Evolutionary conservation across 2,113 vertebrate species (phyloP), one percentile per base, ranked within the genome.

Genomic region (Strix uralensis): DNA sequence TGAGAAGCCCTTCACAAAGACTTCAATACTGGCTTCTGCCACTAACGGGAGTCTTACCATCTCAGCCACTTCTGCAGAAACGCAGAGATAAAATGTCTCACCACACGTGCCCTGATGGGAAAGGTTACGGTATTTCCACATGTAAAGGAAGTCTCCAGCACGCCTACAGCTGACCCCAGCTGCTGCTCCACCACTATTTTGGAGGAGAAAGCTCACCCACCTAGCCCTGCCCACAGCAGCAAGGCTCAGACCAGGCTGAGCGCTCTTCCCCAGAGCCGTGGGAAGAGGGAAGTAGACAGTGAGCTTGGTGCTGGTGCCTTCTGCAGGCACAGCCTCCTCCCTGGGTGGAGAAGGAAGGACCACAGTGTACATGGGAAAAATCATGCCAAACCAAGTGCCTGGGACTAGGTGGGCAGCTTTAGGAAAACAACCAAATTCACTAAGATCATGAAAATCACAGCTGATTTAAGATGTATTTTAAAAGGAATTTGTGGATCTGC

Each of bases 371-470:
- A 74, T 6, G 8, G 13, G 30, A 72, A 69, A 85, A 92, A 73
- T 32, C 18, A 70, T 21, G 59, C 42, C 61, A 90, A 81, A 74
- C 15, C 40, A 91, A 86, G 70, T 73, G 58, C 30, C 27, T 63
- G 61, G 11, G 59, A 63, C 38, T 67, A 30, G 4, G 22, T 20
- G 16, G 40, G 54, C 34, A 54, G 36, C 55, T 90, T 63, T 22
- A 92, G 87, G 89, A 92, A 91, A 66, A 57, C 27, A 93, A 75
- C 8, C 46, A 51, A 58, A 57, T 90, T 95, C 57, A 93, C 47
- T 52, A 34, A 69, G 6, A 77, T 21, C 3, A 73, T 80, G 32
- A 90, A 93, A 96, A 95, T 2, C 20, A 81, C 72, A 94, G 27
- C 10, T 32, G 58, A 85, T 86, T 84, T 81, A 40, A 73, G 51